A percentile compares a stretch with the other conserved stretches of the same genome.
Evolutionary conservation across 2,888 invertebrate species (phyloP).

Genomic region (Unio pictorum): DNA sequence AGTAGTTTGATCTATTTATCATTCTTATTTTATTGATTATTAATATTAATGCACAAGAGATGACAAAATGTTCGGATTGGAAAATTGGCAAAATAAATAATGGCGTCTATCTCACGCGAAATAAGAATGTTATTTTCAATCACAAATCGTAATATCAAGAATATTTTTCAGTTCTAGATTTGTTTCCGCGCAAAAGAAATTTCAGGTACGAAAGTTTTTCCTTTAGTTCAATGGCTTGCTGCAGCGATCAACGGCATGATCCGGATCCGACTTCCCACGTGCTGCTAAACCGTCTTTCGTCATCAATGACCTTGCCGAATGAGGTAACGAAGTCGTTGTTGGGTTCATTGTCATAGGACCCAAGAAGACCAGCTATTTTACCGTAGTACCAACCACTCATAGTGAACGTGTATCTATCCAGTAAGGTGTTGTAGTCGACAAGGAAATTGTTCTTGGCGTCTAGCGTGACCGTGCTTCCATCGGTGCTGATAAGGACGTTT

Average conservation of each 20-base stretch:
- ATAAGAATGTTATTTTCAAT: too few relatives aligned
- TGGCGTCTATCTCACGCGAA: too few relatives aligned
- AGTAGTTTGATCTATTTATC: too few relatives aligned
- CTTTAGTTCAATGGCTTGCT: too few relatives aligned
- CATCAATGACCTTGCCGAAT: slow-evolving; percentile 74
- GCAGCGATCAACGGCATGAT: slow-evolving; percentile 26
- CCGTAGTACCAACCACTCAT: slow-evolving; percentile 92
- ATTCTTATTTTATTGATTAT: too few relatives aligned
- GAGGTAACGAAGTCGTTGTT: slow-evolving; percentile 84
- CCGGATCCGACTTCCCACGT: slow-evolving; percentile 76
- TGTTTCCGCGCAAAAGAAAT: too few relatives aligned
- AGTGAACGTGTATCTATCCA: slow-evolving; percentile 73
- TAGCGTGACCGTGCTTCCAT: slow-evolving; percentile 65
- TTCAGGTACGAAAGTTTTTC: too few relatives aligned
- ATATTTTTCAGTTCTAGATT: too few relatives aligned
- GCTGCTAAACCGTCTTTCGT: slow-evolving; percentile 81
- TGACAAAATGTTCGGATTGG: too few relatives aligned
- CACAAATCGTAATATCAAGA: too few relatives aligned
- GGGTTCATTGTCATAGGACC: slow-evolving; percentile 91
- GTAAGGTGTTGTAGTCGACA: slow-evolving; percentile 69
- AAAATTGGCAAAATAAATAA: too few relatives aligned
- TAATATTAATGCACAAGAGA: too few relatives aligned
- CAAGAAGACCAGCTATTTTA: slow-evolving; percentile 88
- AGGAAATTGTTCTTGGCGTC: slow-evolving; percentile 73
- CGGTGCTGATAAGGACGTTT: slow-evolving; percentile 62